Conservation (phyloP, 2,797 vertebrate genomes). For the Poliocrania exsul region DNA sequence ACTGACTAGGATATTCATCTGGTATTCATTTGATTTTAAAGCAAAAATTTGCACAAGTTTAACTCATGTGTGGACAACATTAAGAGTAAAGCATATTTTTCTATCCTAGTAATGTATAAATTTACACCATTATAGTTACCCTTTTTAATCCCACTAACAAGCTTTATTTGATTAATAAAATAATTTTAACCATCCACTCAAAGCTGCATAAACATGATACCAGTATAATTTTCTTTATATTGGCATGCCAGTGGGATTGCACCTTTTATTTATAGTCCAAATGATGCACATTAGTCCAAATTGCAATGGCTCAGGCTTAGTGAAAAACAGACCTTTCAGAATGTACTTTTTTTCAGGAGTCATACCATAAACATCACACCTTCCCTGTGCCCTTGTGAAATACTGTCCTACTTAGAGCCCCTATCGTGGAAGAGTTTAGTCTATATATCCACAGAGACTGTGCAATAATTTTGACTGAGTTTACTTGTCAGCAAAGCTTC, state of each 20-base stretch:
- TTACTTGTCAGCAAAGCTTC: conserved; percentile 18
- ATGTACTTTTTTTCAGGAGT: background rate
- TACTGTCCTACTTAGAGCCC: background rate
- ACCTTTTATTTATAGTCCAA: background rate
- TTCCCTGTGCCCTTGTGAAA: background rate
- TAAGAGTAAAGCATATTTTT: background rate
- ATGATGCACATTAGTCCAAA: background rate
- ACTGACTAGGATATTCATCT: background rate
- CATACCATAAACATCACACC: conserved; percentile 13
- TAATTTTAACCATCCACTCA: background rate
- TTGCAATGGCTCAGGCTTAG: background rate
- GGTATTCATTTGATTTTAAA: background rate
- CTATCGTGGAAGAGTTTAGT: background rate
- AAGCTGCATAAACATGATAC: background rate
- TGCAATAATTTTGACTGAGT: background rate
- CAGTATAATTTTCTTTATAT: background rate
- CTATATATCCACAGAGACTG: background rate
- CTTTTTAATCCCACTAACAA: background rate
- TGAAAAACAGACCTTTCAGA: background rate
- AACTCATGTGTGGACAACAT: background rate
- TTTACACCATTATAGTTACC: background rate
- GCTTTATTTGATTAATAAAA: background rate
- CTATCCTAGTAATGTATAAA: background rate
- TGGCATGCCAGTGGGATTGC: background rate
- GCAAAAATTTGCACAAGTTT: background rate